phyloP scores from a whole-genome alignment of 2,113 vertebrate species.

The Channa maculata region DNA sequence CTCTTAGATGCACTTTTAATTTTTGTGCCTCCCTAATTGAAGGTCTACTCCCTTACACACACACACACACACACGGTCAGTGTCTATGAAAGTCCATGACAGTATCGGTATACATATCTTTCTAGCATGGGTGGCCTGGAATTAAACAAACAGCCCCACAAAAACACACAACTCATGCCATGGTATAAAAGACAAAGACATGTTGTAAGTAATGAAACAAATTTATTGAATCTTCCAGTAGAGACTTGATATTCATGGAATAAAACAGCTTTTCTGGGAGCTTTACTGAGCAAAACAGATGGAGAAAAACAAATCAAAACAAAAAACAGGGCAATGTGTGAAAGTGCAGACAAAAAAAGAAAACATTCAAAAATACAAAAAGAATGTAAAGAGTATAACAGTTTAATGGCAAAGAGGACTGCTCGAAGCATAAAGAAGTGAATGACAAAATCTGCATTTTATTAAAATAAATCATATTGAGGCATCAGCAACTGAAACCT shows the following conservation, averaged over 20 bases:
- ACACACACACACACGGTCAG: constrained; percentile 12
- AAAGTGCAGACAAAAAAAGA: constrained; percentile 90
- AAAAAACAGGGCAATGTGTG: constrained; percentile 61
- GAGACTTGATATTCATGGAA: constrained; percentile 93
- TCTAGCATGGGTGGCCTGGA: constrained; percentile 49
- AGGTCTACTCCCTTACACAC: constrained; percentile 27
- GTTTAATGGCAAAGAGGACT: constrained; percentile 74
- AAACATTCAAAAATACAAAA: constrained; percentile 86
- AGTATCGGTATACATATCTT: constrained; percentile 49
- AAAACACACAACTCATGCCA: constrained; percentile 25
- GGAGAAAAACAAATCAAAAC: constrained; percentile 57
- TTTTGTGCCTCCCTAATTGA: constrained; percentile 49
- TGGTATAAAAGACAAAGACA: constrained; percentile 77
- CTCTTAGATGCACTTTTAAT: constrained; percentile 38
- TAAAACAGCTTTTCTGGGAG: constrained; percentile 91
- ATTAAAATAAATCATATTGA: constrained; percentile 59
- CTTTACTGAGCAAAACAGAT: constrained; percentile 84
- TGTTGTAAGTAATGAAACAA: constrained; percentile 87
- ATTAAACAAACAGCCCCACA: constrained; percentile 23
- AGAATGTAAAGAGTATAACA: constrained; percentile 80
- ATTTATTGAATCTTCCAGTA: constrained; percentile 98
- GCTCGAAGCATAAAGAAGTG: constrained; percentile 69
- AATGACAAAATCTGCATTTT: constrained; percentile 76
- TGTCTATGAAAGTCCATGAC: constrained; percentile 34
- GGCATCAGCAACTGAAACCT: constrained; percentile 64